Conservation (phyloP, 2,888 invertebrate genomes). For the Platypus cylindrus region DNA sequence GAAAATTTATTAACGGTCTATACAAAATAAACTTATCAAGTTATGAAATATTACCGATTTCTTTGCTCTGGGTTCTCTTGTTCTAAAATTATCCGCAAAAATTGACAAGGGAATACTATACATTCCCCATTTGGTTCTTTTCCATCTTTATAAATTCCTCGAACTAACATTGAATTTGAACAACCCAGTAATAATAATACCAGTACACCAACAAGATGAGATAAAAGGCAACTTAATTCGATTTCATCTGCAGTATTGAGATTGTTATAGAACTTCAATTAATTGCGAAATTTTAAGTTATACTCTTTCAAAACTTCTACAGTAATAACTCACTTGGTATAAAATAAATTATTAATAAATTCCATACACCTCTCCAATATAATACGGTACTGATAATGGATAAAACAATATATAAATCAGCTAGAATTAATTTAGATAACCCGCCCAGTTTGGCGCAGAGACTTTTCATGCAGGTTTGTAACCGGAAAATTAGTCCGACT, state of each 20-base stretch:
- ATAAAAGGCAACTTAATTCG: constrained; percentile 6
- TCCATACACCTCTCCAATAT: constrained; percentile 14
- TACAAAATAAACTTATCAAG: not conserved
- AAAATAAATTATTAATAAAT: constrained; percentile 9
- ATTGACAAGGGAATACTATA: constrained; percentile 14
- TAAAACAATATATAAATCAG: constrained; percentile 11
- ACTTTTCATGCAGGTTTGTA: constrained; percentile 10
- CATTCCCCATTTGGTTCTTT: constrained; percentile 13
- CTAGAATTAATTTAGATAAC: constrained; percentile 6
- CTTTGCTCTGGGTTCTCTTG: constrained; percentile 6
- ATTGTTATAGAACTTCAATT: not conserved
- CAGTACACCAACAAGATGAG: constrained; percentile 9
- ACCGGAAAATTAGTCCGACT: constrained; percentile 9
- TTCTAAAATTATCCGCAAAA: constrained; percentile 11
- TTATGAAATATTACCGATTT: not conserved
- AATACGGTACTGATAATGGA: constrained; percentile 10
- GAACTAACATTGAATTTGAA: constrained; percentile 12
- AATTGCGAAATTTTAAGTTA: not conserved
- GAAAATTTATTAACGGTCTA: not conserved
- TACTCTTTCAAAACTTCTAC: not conserved
- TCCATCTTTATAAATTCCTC: constrained; percentile 14
- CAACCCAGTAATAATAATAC: constrained; percentile 11
- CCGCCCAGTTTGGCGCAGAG: constrained; percentile 8
- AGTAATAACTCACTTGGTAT: constrained; percentile 10
- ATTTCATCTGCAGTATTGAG: constrained; percentile 5